A percentile compares a stretch with the other conserved stretches of the same genome.
Conservation (phyloP, 2,797 vertebrate genomes). For the Onychomys torridus region DNA sequence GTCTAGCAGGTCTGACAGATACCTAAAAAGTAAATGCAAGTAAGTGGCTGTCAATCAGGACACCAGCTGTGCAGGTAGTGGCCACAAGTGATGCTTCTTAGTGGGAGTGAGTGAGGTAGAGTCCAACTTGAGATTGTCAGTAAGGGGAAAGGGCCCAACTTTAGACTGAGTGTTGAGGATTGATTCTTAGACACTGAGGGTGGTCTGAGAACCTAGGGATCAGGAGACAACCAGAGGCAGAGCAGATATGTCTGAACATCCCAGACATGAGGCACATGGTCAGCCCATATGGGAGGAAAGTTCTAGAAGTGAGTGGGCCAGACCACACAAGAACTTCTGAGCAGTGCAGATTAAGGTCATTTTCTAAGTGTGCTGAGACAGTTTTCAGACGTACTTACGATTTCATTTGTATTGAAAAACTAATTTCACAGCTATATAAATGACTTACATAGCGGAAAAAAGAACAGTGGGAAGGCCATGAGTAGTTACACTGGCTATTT, state of each 20-base stretch:
- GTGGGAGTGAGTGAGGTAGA: neutral
- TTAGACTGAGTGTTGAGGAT: neutral
- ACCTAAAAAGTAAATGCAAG: neutral
- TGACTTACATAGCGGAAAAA: neutral
- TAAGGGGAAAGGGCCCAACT: neutral
- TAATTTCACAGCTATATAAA: neutral
- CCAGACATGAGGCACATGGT: neutral
- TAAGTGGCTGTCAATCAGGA: neutral
- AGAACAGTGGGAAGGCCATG: neutral
- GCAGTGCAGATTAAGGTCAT: neutral
- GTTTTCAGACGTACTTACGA: neutral
- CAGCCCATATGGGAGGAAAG: neutral
- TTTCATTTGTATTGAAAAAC: neutral
- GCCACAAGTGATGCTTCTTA: rapidly evolving
- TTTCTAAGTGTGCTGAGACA: neutral
- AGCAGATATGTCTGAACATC: neutral
- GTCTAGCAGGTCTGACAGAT: neutral
- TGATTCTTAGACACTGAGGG: neutral
- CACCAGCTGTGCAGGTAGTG: neutral
- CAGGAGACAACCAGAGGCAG: neutral
- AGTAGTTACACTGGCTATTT: neutral
- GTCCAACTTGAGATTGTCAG: neutral
- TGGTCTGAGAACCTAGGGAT: neutral
- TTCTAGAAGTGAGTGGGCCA: neutral
- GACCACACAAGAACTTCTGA: neutral